Base-by-base conservation (phyloP, 2,888 invertebrate species). In the Gibbula magus region DNA sequence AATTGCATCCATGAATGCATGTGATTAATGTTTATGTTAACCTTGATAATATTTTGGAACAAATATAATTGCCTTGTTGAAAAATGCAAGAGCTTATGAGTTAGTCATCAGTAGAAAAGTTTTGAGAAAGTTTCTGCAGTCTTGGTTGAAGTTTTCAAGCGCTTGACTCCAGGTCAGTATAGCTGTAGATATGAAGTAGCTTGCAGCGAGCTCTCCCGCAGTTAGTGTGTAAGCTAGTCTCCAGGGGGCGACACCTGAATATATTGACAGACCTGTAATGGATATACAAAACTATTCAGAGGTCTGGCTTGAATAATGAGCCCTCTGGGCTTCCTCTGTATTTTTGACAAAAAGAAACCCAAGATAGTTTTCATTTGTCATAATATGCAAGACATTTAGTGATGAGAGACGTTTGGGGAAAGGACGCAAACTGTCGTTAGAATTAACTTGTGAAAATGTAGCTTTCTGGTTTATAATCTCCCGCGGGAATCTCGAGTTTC, bases 401-500 rank as follows among this genome's bases (percentile, higher is more conserved):
- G 70, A 70, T 70, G 70, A 70, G 70, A 32, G 39, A 70, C 70
- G 45, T 70, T 70, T 70, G 29, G 70, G 70, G 39, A 70, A 35
- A 20, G n/a, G 39, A 70, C n/a, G 70, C 35, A 70, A 39, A 70
- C 70, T 70, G 70, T 54, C 54, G 54, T 53, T 75, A 54, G 53
- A 75, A 25, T 53, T 29, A 54, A 75, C 75, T 75, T 22, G 51
- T 52, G 75, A 75, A 75, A 54, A 54, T 35, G 53, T 75, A 35
- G 54, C 53, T 53, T 54, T 53, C 54, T 54, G 29, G 53, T 35
- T 75, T 75, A 75, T 54, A 32, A 53, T 45, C 45, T 77, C 77
- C 77, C 61, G n/a, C n/a, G 77, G 61, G 77, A 77, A 20, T n/a
- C 35, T 79, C 22, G 25, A 51, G 75, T 79, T 79, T 75, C 79